These are phyloP conservation scores for Zapornia atra DNA, from an alignment of 2,113 vertebrate species.

Conservation along the genomic window DNA sequence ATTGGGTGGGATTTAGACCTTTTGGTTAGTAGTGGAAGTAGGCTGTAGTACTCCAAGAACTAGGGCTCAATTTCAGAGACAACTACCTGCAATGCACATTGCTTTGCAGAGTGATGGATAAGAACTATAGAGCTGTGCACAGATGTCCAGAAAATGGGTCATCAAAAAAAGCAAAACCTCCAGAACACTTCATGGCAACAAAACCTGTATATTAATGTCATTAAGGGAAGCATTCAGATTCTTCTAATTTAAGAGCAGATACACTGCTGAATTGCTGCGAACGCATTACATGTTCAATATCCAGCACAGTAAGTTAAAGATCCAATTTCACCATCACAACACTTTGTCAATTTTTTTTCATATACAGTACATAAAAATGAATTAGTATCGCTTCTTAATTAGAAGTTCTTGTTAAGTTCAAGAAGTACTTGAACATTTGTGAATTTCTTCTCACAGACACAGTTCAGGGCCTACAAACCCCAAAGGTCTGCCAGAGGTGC, in stretches of 20 bases:
- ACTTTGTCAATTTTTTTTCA: neutral
- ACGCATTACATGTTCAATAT: neutral
- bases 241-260: neutral
- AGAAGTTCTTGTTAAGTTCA: neutral
- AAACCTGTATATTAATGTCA: neutral
- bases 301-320: neutral
- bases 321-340: neutral
- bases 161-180: neutral
- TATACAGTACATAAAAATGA: neutral
- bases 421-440: neutral
- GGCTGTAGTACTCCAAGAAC: neutral
- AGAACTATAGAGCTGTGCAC: neutral
- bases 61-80: neutral
- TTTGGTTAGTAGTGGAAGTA: neutral
- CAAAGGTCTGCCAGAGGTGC: neutral
- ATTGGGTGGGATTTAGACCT: neutral
- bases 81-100: too few species aligned
- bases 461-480: neutral
- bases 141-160: neutral
- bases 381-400: neutral
- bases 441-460: neutral
- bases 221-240: neutral
- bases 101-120: neutral
- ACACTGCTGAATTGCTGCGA: neutral
- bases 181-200: neutral